Evolutionary conservation across 2,797 vertebrate species (phyloP).

Genomic region (Limnodromus scolopaceus): DNA sequence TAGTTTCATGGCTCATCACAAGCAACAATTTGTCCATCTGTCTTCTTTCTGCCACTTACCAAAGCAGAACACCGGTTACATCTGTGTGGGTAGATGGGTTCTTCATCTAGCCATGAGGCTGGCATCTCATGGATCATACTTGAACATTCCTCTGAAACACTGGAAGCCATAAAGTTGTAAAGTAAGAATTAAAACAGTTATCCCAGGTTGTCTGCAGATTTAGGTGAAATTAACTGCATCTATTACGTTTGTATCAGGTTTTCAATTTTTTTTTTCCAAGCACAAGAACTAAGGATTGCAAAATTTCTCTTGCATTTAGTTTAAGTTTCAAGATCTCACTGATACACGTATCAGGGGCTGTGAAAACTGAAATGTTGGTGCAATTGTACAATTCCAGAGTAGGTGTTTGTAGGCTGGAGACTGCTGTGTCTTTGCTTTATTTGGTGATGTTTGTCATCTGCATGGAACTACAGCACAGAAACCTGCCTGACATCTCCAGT

Average conservation of each 20-base stretch:
- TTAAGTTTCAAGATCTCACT: not conserved
- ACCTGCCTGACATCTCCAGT: not conserved
- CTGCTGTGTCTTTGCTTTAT: not conserved
- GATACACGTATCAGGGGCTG: accelerated
- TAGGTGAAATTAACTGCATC: not conserved
- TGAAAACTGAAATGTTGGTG: not conserved
- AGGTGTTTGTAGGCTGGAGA: not conserved
- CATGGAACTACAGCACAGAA: not conserved
- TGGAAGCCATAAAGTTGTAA: not conserved
- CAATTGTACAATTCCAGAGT: not conserved
- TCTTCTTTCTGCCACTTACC: not conserved
- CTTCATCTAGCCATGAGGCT: not conserved
- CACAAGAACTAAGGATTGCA: not conserved
- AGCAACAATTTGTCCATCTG: not conserved
- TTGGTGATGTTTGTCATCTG: not conserved
- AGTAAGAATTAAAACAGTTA: not conserved
- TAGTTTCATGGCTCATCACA: not conserved
- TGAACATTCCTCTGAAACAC: not conserved
- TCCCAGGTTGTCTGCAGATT: not conserved
- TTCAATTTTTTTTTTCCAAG: not conserved
- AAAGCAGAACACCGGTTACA: not conserved
- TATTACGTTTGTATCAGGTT: not conserved
- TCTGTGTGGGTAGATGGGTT: not conserved
- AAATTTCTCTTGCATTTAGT: not conserved
- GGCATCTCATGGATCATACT: not conserved